These are phyloP conservation scores for Pampus argenteus DNA, from an alignment of 2,797 vertebrate species.

Conservation along the genomic window DNA sequence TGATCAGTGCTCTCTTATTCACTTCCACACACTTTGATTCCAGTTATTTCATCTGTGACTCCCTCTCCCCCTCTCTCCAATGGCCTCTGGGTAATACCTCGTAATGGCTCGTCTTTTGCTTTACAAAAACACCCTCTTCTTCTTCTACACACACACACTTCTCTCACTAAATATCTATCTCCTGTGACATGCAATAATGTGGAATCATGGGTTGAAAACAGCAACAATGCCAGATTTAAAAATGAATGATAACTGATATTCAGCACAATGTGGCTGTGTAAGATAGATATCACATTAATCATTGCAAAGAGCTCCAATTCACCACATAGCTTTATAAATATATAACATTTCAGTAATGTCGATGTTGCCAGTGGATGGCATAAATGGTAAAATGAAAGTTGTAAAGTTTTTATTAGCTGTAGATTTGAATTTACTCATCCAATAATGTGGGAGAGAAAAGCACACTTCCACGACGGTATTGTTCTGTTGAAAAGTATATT, in stretches of 20 bases:
- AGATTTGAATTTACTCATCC: conserved; percentile 54
- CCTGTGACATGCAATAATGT: conserved; percentile 30
- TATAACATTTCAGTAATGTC: conserved; percentile 34
- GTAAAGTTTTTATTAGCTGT: conserved; percentile 45
- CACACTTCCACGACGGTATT: conserved; percentile 17
- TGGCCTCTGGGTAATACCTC: background rate
- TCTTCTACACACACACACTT: background rate
- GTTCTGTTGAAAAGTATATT: conserved; percentile 33
- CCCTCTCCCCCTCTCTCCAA: background rate
- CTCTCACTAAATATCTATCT: conserved; percentile 21
- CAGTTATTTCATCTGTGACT: conserved; percentile 27
- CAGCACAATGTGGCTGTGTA: conserved; percentile 18
- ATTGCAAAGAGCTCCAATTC: conserved; percentile 17
- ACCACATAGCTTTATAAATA: conserved; percentile 31
- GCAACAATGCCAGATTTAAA: conserved; percentile 9
- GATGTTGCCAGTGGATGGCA: conserved; percentile 26
- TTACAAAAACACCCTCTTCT: conserved; percentile 10
- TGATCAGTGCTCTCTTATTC: conserved; percentile 30
- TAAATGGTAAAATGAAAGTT: conserved; percentile 58
- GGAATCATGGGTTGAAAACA: conserved; percentile 20
- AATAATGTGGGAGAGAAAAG: conserved; percentile 47
- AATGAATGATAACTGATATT: conserved; percentile 28
- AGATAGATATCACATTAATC: conserved; percentile 32
- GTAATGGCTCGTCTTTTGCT: conserved; percentile 19
- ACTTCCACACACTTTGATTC: conserved; percentile 29